Conservation (phyloP, 2,797 vertebrate genomes). For the Percopsis omiscomaycus region DNA sequence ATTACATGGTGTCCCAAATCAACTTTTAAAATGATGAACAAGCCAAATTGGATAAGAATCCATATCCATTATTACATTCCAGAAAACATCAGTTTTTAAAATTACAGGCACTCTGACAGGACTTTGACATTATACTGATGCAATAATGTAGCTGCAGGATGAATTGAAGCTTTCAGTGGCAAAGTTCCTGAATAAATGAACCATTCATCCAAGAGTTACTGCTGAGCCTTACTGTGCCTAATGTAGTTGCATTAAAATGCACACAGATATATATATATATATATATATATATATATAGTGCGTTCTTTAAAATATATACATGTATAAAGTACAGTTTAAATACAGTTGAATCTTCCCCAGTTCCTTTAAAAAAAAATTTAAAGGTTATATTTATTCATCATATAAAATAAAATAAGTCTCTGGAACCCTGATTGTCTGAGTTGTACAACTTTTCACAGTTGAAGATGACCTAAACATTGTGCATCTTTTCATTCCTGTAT, state of each 20-base stretch:
- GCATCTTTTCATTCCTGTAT: too few relatives aligned
- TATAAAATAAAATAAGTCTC: constrained; percentile 21
- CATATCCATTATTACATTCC: constrained; percentile 17
- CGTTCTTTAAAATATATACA: constrained; percentile 16
- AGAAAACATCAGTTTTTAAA: constrained; percentile 26
- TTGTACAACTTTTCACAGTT: constrained; percentile 2
- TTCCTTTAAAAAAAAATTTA: constrained; percentile 17
- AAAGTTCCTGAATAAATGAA: constrained; percentile 32
- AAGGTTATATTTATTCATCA: constrained; percentile 22
- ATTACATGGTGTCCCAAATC: constrained; percentile 21
- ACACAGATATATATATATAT: not conserved
- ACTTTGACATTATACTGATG: constrained; percentile 30
- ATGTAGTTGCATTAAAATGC: constrained; percentile 16
- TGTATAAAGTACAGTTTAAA: constrained; percentile 23
- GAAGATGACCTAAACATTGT: too few relatives aligned
- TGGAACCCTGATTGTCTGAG: constrained; percentile 4
- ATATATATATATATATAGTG: not conserved
- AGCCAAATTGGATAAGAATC: constrained; percentile 18
- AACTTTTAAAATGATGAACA: constrained; percentile 5
- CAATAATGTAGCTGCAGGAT: constrained; percentile 43
- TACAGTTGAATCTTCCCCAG: constrained; percentile 7
- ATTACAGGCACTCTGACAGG: constrained; percentile 11
- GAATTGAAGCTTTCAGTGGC: constrained; percentile 22
- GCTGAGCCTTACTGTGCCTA: constrained; percentile 39
- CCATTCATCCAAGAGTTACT: constrained; percentile 26